Base-by-base conservation (phyloP, 2,113 vertebrate genomes). In the Loxodonta africana region DNA sequence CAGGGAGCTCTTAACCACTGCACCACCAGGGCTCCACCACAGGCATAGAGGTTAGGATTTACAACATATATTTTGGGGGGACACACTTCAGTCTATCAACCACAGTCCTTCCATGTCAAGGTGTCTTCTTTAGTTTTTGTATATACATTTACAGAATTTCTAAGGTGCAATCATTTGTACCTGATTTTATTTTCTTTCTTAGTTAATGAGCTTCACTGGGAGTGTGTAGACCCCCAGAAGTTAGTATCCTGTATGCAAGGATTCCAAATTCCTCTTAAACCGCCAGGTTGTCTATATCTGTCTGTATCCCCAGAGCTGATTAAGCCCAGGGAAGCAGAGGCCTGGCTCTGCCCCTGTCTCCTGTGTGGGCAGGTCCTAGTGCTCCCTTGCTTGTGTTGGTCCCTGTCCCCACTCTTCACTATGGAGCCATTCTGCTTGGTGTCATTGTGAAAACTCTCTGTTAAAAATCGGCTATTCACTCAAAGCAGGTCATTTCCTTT, bases 121-220 rank as follows among this genome's bases (percentile, higher is more conserved):
- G 1, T 91, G 1, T 76, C 33, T 74, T 25, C 18, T 76, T 85
- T 62, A 67, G n/a, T 74, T 33, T 86, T 85, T 71, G 14, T 83
- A 30, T 25, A 67, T 90, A 25, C 20, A 48, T 37, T 65, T 8
- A 37, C 2, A 51, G 6, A 69, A 51, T 62, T 92, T 85, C 5
- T 77, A 88, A 71, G 0, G 53, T 83, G 7, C 71, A 60, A 60
- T 85, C 44, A 28, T 91, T 53, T 95, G 14, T 46, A 65, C n/a
- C 41, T 85, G 20, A 41, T 93, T n/a, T 78, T 51, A 57, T 76
- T 83, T 87, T 90, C 23, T 96, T 81, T 51, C 48, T 76, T 84
- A 48, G 53, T 94, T n/a, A 3, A 48, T 89, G 48, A 76, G 23
- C 33, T 82, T 97, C 62, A 86, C 7, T 63, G 37, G 37, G 46